A percentile compares a stretch with the other conserved stretches of the same genome.
Conservation (phyloP, 2,797 vertebrate species). For the Thripadectes ignobilis region DNA sequence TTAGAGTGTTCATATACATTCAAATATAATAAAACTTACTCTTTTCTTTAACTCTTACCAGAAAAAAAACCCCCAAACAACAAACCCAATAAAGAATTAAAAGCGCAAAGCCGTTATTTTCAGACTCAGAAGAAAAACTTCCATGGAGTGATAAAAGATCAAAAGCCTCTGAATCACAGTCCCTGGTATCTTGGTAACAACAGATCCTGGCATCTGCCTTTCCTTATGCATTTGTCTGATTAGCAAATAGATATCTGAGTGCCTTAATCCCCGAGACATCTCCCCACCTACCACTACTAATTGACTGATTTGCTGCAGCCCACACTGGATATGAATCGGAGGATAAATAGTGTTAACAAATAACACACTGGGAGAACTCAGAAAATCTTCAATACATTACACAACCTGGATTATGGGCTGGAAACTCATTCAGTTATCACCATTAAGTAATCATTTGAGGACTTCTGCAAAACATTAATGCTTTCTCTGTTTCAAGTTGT, state of each 20-base stretch:
- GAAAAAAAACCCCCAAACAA: background rate
- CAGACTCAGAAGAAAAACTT: constrained; percentile 3
- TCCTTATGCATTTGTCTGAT: constrained; percentile 20
- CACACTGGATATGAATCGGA: background rate
- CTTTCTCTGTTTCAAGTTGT: background rate
- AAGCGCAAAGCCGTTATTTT: constrained; percentile 4
- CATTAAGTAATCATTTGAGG: background rate
- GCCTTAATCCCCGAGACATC: background rate
- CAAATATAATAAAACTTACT: background rate
- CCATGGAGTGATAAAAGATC: background rate
- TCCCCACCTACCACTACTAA: background rate
- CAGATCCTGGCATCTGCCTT: background rate
- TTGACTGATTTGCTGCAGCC: background rate
- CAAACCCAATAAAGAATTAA: background rate
- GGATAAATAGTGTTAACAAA: background rate
- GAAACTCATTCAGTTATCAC: background rate
- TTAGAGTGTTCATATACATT: background rate
- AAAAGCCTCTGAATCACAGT: constrained; percentile 14
- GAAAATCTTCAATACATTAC: background rate
- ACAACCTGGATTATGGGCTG: background rate
- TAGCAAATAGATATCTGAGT: constrained; percentile 3
- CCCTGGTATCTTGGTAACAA: constrained; percentile 28
- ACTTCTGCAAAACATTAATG: background rate
- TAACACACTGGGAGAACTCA: background rate
- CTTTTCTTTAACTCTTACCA: background rate